These are phyloP conservation scores for Stenopsyche tienmushanensis DNA, from an alignment of 1,140 invertebrate genomes.

Conservation along the genomic window DNA sequence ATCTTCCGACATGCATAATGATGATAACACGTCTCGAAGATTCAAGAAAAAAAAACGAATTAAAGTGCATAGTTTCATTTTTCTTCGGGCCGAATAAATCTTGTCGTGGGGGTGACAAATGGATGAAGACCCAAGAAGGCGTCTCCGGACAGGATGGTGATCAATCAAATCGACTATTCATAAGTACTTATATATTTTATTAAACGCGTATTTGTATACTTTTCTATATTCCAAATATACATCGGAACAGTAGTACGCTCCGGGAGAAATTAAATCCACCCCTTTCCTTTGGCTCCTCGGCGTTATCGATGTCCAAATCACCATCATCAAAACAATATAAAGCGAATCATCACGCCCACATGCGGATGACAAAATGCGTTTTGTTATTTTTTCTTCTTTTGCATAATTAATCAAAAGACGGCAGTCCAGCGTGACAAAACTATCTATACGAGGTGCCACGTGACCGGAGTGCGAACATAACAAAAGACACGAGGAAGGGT, in stretches of 20 bases:
- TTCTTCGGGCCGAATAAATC: constrained; percentile 28
- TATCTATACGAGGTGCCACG: constrained; percentile 38
- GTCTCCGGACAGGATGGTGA: not conserved
- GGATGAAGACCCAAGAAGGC: constrained; percentile 15
- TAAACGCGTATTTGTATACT: too few relatives aligned
- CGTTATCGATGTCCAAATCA: too few relatives aligned
- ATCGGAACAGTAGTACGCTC: too few relatives aligned
- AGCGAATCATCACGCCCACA: not conserved
- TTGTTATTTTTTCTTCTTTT: constrained; percentile 24
- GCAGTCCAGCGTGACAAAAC: constrained; percentile 37
- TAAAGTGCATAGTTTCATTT: constrained; percentile 38
- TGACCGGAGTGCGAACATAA: constrained; percentile 35
- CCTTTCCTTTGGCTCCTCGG: too few relatives aligned
- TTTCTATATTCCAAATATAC: too few relatives aligned
- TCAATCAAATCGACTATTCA: too few relatives aligned
- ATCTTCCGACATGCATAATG: not conserved
- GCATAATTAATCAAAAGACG: constrained; percentile 40
- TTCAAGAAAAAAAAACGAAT: constrained; percentile 34
- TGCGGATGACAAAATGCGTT: not conserved
- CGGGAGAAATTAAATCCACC: too few relatives aligned
- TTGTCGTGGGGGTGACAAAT: constrained; percentile 34
- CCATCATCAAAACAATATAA: too few relatives aligned
- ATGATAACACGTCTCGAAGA: constrained; percentile 16
- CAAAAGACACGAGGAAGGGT: constrained; percentile 14
- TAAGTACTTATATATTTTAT: too few relatives aligned